Evolutionary conservation across 1,140 invertebrate species (phyloP), one percentile per base, ranked within the genome.

Genomic region (Tenebrio molitor): DNA sequence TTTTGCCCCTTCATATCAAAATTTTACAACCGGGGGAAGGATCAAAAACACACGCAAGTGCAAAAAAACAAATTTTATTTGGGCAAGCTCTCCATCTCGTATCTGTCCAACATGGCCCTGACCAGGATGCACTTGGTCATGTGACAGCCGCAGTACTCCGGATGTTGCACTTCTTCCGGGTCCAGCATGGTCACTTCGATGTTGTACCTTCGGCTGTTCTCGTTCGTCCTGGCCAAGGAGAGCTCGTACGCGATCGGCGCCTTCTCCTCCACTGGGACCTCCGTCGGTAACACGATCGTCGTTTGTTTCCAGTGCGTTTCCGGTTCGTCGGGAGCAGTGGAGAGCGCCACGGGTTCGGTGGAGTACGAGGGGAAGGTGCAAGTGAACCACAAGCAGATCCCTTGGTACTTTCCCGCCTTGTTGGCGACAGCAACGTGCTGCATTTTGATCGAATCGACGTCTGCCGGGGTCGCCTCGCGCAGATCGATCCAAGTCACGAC

Each of bases 301-400:
- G 97, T 98, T 84, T 99, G 98, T 84, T 98, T 98, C 97, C 97
- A 99, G 85, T 99, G 97, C 5, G 97, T 99, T 53, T 87, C 86
- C 72, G 87, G 86, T 78, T 89, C 88, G 72, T 85, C 86, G 63
- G 92, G 96, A 78, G 90, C 91, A 74, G 93, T 95, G 66, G 89
- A 91, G 42, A 95, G 87, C 6, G 85, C 81, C n/a, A 93, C 84
- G 8, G 80, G 80, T 74, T 83, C 80, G 5, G 69, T 73, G 5
- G 39, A 21, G 29, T 42, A 74, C 44, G 79, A 72, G 7, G 80
- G 77, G 76, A 91, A 91, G 19, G 82, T 82, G 74, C 88, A 89
- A 41, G 89, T 87, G 78, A 90, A 91, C 89, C 89, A 91, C 44
- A 91, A 81, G 76, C 88, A 89, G 33, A 95, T 81, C 7, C 92